These are phyloP conservation scores for Elymnias hypermnestra DNA, from an alignment of 1,140 invertebrate species.

Conservation along the genomic window DNA sequence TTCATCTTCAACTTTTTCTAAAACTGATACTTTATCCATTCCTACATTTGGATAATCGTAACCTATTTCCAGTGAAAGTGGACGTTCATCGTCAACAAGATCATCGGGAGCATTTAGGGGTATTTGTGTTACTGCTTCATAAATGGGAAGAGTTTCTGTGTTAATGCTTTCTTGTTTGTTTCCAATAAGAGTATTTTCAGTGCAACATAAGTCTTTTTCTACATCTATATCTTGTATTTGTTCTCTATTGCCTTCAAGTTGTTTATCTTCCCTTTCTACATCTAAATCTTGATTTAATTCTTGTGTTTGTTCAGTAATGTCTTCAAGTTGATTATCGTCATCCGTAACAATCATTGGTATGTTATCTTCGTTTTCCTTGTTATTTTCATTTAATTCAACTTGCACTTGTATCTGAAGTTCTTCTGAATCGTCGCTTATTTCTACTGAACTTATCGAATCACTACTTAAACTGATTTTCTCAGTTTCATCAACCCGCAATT, in stretches of 20 bases:
- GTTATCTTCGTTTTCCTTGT: constrained; percentile 6
- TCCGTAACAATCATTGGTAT: background rate
- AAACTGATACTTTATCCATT: constrained; percentile 30
- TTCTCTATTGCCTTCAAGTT: background rate
- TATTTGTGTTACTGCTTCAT: constrained; percentile 42
- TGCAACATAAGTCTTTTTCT: background rate
- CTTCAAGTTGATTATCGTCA: no score
- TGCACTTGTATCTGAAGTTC: constrained; percentile 22
- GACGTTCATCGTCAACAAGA: constrained; percentile 35
- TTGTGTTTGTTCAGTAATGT: background rate
- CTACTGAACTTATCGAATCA: constrained; percentile 34
- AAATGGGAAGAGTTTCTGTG: constrained; percentile 21
- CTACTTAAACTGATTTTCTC: constrained; percentile 56
- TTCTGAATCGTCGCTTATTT: constrained; percentile 42
- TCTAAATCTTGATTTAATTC: background rate
- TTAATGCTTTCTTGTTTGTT: constrained; percentile 4
- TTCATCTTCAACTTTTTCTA: constrained; percentile 50
- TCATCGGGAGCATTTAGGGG: constrained; percentile 35
- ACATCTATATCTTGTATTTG: background rate
- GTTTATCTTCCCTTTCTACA: background rate
- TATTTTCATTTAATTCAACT: constrained; percentile 14
- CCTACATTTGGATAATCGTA: constrained; percentile 42
- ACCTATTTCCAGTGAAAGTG: constrained; percentile 41
- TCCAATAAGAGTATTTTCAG: background rate
- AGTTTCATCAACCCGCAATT: constrained; percentile 28